A percentile compares a stretch with the other conserved stretches of the same genome.
Conservation (phyloP, 2,113 vertebrate species). For the Corapipo altera region DNA sequence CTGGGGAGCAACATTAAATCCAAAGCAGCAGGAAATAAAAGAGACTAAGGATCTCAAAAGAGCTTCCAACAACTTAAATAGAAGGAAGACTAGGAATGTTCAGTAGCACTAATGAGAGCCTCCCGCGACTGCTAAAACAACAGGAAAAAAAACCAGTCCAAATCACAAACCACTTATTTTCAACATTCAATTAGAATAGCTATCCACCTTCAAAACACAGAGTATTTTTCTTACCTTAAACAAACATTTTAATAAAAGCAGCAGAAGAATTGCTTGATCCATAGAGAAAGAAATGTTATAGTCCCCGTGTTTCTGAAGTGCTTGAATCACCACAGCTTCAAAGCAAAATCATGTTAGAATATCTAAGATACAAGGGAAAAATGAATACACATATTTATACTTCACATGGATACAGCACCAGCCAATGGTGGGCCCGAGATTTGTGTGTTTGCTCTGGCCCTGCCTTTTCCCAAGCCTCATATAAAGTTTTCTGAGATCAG, state of each 20-base stretch:
- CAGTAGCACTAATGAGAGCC: not conserved
- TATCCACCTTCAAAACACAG: not conserved
- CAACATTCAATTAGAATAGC: not conserved
- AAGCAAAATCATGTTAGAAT: not conserved
- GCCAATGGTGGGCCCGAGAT: not conserved
- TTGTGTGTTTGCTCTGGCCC: not conserved
- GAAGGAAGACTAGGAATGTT: not conserved
- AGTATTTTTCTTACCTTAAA: constrained; percentile 72
- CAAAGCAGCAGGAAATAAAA: not conserved
- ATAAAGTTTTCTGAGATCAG: not conserved
- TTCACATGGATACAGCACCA: not conserved
- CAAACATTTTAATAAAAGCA: constrained; percentile 58
- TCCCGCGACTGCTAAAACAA: not conserved
- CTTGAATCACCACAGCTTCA: not conserved
- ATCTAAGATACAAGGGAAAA: not conserved
- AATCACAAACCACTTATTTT: not conserved
- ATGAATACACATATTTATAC: not conserved
- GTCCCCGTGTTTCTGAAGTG: not conserved
- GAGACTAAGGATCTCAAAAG: not conserved
- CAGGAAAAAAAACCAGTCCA: accelerated
- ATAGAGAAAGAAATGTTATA: constrained; percentile 37
- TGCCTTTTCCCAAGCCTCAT: not conserved
- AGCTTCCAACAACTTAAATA: not conserved
- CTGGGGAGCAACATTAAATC: not conserved
- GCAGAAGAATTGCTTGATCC: constrained; percentile 60